Evolutionary conservation across 2,888 invertebrate genomes (phyloP).

Genomic region (Cheilosia scutellata): DNA sequence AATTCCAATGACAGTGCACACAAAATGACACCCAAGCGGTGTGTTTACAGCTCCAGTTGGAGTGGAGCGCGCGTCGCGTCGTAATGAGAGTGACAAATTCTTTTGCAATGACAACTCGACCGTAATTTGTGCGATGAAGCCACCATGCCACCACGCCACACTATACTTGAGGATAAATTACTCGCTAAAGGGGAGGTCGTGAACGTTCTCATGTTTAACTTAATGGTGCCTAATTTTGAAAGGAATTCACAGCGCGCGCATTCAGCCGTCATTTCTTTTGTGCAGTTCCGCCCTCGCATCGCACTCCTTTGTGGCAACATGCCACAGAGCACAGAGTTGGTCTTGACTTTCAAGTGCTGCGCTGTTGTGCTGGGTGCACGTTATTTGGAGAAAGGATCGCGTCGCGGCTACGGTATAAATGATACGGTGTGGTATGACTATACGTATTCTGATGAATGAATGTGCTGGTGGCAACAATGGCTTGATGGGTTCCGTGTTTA

Average conservation of each 20-base stretch:
- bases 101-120: conserved; percentile 46
- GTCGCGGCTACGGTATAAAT: neutral
- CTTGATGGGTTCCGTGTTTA: conserved; percentile 49
- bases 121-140: conserved; percentile 26
- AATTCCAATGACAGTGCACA: conserved; percentile 51
- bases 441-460: neutral
- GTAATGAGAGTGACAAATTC: conserved; percentile 52
- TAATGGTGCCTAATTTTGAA: conserved; percentile 65
- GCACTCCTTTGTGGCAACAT: conserved; percentile 18
- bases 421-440: too few relatives aligned
- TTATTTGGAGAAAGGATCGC: conserved; percentile 50
- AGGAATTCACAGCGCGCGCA: conserved; percentile 55
- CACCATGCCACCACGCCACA: neutral
- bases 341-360: conserved; percentile 57
- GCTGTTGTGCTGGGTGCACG: neutral
- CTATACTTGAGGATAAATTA: neutral
- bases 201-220: conserved; percentile 35
- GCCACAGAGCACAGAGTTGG: conserved; percentile 12
- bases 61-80: neutral
- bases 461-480: conserved; percentile 28
- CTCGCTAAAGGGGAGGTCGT: neutral
- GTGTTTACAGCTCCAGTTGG: neutral
- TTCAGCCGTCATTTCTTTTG: conserved; percentile 44
- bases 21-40: conserved; percentile 5
- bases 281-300: conserved; percentile 13